These are phyloP conservation scores for Tenodera sinensis DNA, from an alignment of 2,888 invertebrate genomes.

Conservation along the genomic window DNA sequence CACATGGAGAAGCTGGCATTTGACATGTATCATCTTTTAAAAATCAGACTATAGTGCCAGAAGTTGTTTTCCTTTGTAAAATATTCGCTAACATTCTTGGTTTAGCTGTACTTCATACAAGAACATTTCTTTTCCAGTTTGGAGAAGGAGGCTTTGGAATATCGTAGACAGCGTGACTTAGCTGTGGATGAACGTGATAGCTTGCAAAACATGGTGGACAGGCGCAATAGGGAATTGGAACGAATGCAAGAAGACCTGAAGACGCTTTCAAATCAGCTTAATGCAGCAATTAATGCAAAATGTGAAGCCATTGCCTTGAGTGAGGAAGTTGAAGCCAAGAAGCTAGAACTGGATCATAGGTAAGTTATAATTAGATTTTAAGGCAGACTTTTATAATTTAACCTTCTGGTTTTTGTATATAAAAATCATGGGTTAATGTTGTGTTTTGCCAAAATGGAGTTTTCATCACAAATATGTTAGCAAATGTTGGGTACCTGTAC, in stretches of 20 bases:
- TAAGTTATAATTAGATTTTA: conserved; percentile 36
- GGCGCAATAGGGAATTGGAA: conserved; percentile 70
- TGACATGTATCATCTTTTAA: too few relatives aligned
- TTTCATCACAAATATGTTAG: too few relatives aligned
- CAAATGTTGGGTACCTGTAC: too few relatives aligned
- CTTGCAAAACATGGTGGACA: conserved; percentile 64
- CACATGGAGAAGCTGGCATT: too few relatives aligned
- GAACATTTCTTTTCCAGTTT: conserved; percentile 36
- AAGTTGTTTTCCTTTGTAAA: too few relatives aligned
- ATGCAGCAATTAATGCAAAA: conserved; percentile 72
- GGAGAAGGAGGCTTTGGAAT: conserved; percentile 63
- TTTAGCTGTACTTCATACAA: too few relatives aligned
- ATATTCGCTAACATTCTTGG: too few relatives aligned
- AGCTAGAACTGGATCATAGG: conserved; percentile 73
- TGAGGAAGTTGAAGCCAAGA: conserved; percentile 78
- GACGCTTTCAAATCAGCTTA: conserved; percentile 68
- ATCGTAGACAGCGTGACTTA: conserved; percentile 66
- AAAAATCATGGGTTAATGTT: too few relatives aligned
- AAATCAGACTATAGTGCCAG: too few relatives aligned
- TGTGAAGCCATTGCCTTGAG: conserved; percentile 76
- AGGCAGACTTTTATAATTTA: not conserved
- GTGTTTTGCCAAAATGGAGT: too few relatives aligned
- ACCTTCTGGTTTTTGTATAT: not conserved
- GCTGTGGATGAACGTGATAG: conserved; percentile 74
- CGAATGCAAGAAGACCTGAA: conserved; percentile 65